These are phyloP conservation scores for Forbesichthys agassizii DNA, from an alignment of 2,113 vertebrate species.

Conservation along the genomic window DNA sequence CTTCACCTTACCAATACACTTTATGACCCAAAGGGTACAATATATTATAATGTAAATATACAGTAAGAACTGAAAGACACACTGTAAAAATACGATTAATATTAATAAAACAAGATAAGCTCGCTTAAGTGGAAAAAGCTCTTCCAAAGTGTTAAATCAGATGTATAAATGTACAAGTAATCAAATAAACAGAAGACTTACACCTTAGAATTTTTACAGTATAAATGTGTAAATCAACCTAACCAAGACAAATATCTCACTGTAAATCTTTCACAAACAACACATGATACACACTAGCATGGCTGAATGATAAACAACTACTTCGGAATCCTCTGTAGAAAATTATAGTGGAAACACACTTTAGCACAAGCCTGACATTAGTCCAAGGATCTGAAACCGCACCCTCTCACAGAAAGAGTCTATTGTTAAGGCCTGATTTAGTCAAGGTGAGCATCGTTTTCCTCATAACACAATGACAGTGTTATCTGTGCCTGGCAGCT, in stretches of 20 bases:
- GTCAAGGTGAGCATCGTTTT: conserved; percentile 53
- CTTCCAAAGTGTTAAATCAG: not conserved
- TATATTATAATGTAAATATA: not conserved
- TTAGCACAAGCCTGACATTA: not conserved
- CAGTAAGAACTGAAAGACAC: not conserved
- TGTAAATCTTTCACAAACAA: too few species aligned
- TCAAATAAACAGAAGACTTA: too few species aligned
- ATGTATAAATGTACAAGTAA: not conserved
- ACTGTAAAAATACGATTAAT: conserved; percentile 15
- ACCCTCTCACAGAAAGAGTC: not conserved
- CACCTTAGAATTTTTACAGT: too few species aligned
- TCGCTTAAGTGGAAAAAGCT: not conserved
- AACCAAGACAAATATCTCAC: too few species aligned
- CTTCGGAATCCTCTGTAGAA: not conserved
- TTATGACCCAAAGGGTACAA: conserved; percentile 17
- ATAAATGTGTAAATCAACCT: too few species aligned
- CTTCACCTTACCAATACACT: conserved; percentile 2
- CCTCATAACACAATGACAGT: conserved; percentile 38
- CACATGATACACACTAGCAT: too few species aligned
- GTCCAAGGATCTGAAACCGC: not conserved
- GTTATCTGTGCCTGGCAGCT: conserved; percentile 72
- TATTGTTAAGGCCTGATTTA: conserved; percentile 46
- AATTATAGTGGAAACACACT: not conserved
- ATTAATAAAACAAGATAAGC: not conserved
- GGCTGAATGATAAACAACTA: not conserved